phyloP scores from a whole-genome alignment of 1,140 invertebrate genomes.

The Drosophila takahashii region DNA sequence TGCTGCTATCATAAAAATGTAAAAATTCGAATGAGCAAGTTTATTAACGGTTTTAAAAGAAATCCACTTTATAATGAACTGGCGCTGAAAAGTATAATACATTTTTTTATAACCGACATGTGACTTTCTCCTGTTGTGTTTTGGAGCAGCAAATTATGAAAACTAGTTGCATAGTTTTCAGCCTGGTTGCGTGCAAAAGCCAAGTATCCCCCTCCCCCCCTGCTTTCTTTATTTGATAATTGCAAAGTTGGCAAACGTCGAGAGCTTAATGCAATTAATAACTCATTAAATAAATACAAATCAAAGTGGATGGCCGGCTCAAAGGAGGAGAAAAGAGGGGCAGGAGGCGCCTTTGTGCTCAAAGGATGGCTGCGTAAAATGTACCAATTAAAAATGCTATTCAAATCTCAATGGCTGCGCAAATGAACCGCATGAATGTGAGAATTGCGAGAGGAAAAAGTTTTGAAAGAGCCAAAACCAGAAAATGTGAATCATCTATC shows the following conservation, averaged over 20 bases:
- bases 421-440: constrained; percentile 72
- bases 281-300: constrained; percentile 83
- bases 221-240: constrained; percentile 29
- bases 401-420: constrained; percentile 71
- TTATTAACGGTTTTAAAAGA: too few species aligned
- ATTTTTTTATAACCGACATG: background rate
- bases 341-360: constrained; percentile 42
- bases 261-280: constrained; percentile 78
- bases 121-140: background rate
- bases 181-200: constrained; percentile 5
- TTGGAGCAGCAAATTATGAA: constrained; percentile 7
- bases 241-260: constrained; percentile 50
- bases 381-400: constrained; percentile 81
- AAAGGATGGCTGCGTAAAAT: constrained; percentile 77
- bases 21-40: too few species aligned
- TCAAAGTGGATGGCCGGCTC: constrained; percentile 66
- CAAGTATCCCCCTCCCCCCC: background rate
- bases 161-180: constrained; percentile 10
- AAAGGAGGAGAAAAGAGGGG: constrained; percentile 9
- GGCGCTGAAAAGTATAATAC: constrained; percentile 11
- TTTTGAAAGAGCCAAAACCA: constrained; percentile 4
- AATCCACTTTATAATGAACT: background rate
- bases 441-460: constrained; percentile 6
- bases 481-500: constrained; percentile 13
- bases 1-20: too few species aligned